These are phyloP conservation scores for Phoenicopterus ruber DNA, from an alignment of 2,113 vertebrate species.

Conservation along the genomic window DNA sequence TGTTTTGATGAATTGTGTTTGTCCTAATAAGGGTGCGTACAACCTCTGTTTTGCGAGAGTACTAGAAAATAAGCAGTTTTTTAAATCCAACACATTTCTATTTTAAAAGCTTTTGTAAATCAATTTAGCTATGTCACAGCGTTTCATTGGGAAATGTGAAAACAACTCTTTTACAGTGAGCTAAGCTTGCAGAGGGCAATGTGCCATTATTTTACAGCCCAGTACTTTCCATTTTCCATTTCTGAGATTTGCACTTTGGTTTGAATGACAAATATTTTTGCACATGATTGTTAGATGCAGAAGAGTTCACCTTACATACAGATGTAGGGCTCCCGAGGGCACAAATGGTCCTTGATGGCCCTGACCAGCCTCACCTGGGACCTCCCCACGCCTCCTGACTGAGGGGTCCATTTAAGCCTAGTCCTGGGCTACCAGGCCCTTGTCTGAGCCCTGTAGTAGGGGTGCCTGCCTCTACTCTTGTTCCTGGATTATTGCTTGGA, in stretches of 20 bases:
- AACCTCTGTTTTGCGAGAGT: neutral
- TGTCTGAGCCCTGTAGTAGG: neutral
- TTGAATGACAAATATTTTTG: neutral
- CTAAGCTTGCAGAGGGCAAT: neutral
- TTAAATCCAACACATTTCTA: neutral
- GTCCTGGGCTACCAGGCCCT: neutral
- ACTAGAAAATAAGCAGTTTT: slow-evolving; percentile 7
- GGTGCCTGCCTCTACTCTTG: neutral
- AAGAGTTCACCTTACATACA: neutral
- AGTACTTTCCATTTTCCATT: slow-evolving; percentile 9
- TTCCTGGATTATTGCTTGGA: neutral
- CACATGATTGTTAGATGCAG: neutral
- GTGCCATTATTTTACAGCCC: slow-evolving; percentile 33
- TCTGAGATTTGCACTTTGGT: neutral
- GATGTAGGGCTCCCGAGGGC: neutral
- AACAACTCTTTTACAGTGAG: neutral
- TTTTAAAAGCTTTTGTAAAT: slow-evolving; percentile 42
- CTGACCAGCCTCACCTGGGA: neutral
- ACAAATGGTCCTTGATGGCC: neutral
- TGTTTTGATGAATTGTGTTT: slow-evolving; percentile 16
- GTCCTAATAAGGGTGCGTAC: neutral
- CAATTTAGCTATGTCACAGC: neutral
- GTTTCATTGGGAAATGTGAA: neutral
- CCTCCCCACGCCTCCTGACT: neutral
- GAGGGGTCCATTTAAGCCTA: neutral